A percentile compares a stretch with the other conserved stretches of the same genome.
Conservation (phyloP, 2,888 invertebrate species). For the Saturnia japonica region DNA sequence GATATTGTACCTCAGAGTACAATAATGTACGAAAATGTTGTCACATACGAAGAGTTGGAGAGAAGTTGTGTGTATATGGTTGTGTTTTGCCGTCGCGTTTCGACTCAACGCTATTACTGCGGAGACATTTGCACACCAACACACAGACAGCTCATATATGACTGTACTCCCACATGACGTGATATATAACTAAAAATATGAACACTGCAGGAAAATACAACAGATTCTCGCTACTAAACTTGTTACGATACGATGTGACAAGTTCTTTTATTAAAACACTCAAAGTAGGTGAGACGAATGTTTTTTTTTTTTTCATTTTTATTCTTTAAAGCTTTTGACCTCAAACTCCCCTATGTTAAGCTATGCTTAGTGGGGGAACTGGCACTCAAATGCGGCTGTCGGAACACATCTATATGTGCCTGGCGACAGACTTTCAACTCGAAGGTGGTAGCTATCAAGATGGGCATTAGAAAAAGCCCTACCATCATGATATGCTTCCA, state of each 20-base stretch:
- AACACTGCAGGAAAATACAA: slow-evolving; percentile 18
- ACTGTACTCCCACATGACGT: slow-evolving; percentile 18
- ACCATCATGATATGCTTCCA: too few species aligned
- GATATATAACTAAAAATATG: slow-evolving; percentile 19
- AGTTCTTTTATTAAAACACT: slow-evolving; percentile 4
- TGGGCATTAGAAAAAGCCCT: too few species aligned
- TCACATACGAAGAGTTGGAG: slow-evolving; percentile 18
- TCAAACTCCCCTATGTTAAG: too few species aligned
- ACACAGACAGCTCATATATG: slow-evolving; percentile 19
- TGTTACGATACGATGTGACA: not conserved
- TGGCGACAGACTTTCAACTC: too few species aligned
- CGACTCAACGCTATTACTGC: slow-evolving; percentile 19
- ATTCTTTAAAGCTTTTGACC: too few species aligned
- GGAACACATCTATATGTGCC: too few species aligned
- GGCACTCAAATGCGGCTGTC: too few species aligned
- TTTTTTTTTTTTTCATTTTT: too few species aligned
- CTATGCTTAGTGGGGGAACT: too few species aligned
- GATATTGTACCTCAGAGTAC: slow-evolving; percentile 17
- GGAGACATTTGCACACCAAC: slow-evolving; percentile 20
- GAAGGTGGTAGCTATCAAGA: too few species aligned
- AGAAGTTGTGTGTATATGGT: slow-evolving; percentile 18
- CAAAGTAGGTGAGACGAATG: not conserved
- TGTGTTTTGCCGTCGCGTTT: slow-evolving; percentile 12
- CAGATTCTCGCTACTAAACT: slow-evolving; percentile 15
- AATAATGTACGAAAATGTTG: slow-evolving; percentile 22